Percentiles rank a stretch among this genome's conserved stretches.
phyloP scores from a whole-genome alignment of 1,140 invertebrate species.

The Brachionus manjavacas region DNA sequence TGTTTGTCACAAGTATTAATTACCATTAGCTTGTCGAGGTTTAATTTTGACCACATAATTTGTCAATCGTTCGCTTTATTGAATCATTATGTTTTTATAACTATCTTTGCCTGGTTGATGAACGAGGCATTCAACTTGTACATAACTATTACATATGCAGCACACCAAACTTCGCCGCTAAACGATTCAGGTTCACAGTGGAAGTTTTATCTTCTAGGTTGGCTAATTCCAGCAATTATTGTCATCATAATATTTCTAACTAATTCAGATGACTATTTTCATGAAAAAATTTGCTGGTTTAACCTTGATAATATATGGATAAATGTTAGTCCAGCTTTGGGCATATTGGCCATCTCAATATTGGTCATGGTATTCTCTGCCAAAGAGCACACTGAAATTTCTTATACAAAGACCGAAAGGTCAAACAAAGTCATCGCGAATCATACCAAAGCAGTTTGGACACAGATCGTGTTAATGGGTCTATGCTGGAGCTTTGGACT shows the following conservation, averaged over 20 bases:
- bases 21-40: slow-evolving; percentile 46
- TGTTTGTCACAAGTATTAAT: slow-evolving; percentile 51
- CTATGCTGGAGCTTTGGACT: slow-evolving; percentile 54
- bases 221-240: slow-evolving; percentile 54
- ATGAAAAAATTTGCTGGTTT: slow-evolving; percentile 49
- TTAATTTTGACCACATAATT: slow-evolving; percentile 42
- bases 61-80: slow-evolving; percentile 56
- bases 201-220: slow-evolving; percentile 56
- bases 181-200: slow-evolving; percentile 52
- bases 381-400: slow-evolving; percentile 59
- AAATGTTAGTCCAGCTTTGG: slow-evolving; percentile 6
- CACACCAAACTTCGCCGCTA: slow-evolving; percentile 49
- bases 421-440: slow-evolving; percentile 56
- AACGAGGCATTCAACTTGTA: slow-evolving; percentile 59
- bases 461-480: slow-evolving; percentile 53
- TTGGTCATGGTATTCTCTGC: slow-evolving; percentile 58
- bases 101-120: slow-evolving; percentile 61
- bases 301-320: slow-evolving; percentile 39
- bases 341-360: slow-evolving; percentile 46
- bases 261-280: slow-evolving; percentile 52
- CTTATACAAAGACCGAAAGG: slow-evolving; percentile 58
- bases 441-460: slow-evolving; percentile 56
- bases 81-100: slow-evolving; percentile 59
- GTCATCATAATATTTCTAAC: slow-evolving; percentile 55
- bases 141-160: slow-evolving; percentile 58